Base-by-base conservation (phyloP, 2,888 invertebrate species). In the Drosophila anceps region DNA sequence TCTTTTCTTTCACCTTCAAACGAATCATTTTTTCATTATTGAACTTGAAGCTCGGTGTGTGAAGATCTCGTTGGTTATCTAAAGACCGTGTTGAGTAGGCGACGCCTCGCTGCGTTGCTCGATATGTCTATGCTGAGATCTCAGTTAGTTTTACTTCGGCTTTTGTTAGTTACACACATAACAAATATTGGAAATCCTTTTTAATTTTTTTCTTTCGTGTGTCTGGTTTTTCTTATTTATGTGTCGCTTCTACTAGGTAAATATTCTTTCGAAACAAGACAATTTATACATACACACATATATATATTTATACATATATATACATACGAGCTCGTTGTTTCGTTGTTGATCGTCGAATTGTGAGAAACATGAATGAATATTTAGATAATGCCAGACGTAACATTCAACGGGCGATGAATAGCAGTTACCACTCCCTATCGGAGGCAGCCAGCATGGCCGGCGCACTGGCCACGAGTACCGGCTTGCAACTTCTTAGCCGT, bases 361-460 rank as follows among this genome's bases (percentile, higher is more conserved):
- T 35, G 27, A 50, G 41, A 48, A 57, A 53, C 20, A 75, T 79
- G 76, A 75, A 44, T 57, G 63, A 54, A 29, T 70, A 79, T 61
- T 35, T 77, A n/a, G 76, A 67, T 31, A 64, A 61, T 55, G 67
- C 61, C 61, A 76, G 58, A 46, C 63, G 63, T 27, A 64, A 18
- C 39, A 43, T 77, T 12, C 63, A 59, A 10, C 46, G 76, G 44
- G 54, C 53, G 10, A 41, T 78, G 50, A 65, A 43, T 31, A 59
- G 5, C 41, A 48, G 64, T 37, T 67, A n/a, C 29, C 46, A 46
- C n/a, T 58, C 67, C 4, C 44, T 80, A 0, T 9, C 41, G 10
- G 58, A 58, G 18, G 63, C 60, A 8, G 41, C 58, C 7, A 37
- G 9, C 8, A 18, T 18, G 33, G 60, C 68, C 24, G 39, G 58